Conservation (phyloP, 2,113 vertebrate species). For the Pogona vitticeps region DNA sequence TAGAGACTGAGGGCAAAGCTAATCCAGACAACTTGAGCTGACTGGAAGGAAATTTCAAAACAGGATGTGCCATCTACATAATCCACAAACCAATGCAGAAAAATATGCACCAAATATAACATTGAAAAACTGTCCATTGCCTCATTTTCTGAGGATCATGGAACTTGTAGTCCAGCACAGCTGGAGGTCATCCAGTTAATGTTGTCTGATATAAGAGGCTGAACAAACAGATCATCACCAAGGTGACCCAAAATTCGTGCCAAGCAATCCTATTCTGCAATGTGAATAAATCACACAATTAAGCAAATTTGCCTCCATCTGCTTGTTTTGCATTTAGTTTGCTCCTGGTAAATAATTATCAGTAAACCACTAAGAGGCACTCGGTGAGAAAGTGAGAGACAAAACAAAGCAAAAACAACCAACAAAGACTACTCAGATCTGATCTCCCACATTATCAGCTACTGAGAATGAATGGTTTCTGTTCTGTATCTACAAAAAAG, state of each 20-base stretch:
- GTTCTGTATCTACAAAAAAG: background rate
- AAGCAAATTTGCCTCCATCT: background rate
- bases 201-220: background rate
- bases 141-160: too few species aligned
- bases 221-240: background rate
- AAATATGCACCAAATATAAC: background rate
- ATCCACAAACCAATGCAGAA: background rate
- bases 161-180: too few species aligned
- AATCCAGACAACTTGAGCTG: too few species aligned
- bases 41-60: too few species aligned
- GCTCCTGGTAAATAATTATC: background rate
- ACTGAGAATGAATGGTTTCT: background rate
- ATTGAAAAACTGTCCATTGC: too few species aligned
- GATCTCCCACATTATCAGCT: background rate
- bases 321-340: background rate
- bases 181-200: background rate
- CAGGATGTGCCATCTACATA: too few species aligned
- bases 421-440: background rate
- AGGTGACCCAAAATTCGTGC: background rate
- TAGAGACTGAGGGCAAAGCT: too few species aligned
- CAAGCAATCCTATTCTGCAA: background rate
- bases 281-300: slow-evolving; percentile 6
- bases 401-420: too few species aligned
- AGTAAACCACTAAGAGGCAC: background rate
- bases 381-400: background rate